Base-by-base conservation (phyloP, 2,888 invertebrate genomes). In the Macrosoma leucophasiata region DNA sequence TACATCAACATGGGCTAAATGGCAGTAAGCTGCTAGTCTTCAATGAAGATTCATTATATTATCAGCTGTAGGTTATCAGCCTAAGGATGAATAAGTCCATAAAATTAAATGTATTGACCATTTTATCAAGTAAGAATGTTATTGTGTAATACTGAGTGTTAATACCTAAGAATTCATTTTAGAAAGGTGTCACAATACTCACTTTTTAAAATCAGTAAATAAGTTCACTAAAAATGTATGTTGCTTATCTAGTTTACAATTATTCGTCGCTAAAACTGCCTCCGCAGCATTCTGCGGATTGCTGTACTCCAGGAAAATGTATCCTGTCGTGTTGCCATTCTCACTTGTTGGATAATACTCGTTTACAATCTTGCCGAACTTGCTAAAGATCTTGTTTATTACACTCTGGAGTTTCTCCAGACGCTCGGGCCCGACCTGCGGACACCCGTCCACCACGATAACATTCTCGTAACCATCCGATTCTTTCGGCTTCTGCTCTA, bases 381-480 rank as follows among this genome's bases (percentile, higher is more conserved):
- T 95, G 33, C 90, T 89, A 71, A 96, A 97, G 29, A 97, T 88
- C 79, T 97, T 98, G 40, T 89, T 89, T 49, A 98, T 91, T 12
- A 98, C 96, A 40, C 91, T 91, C 67, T 95, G 94, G 24, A 99
- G 87, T 75, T 98, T 98, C 39, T 96, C 96, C 46, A 97, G 82
- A 32, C 97, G 89, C 49, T 95, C 95, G 18, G 94, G 92, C 31
- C 95, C 97, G 51, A 98, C 97, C 71, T 94, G 91, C 22, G 99
- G 99, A 35, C 97, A 93, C 47, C 98, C 97, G 68, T 98, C 98
- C 6, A 99, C 94, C 7, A 99, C 94, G 47, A 99, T 90, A 28
- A 98, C 95, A 58, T 93, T 94, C 71, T 98, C 97, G 33, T 97
- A 95, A 26, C 97, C 97, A 78, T 97, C 97, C 3, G 95, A 94